phyloP scores from a whole-genome alignment of 2,888 invertebrate genomes.

The Rotaria macrura region DNA sequence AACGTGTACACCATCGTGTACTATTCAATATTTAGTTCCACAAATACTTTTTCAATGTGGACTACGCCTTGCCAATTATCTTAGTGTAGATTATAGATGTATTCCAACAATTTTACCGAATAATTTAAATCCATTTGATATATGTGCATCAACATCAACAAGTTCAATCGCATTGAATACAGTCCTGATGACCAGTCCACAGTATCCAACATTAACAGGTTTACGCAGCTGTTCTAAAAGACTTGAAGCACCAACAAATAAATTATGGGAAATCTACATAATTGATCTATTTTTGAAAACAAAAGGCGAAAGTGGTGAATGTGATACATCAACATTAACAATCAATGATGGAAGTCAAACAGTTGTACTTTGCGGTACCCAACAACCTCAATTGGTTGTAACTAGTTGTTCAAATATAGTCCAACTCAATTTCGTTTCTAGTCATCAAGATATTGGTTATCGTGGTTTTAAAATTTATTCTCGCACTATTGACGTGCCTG shows the following conservation, averaged over 20 bases:
- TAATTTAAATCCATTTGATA: background rate
- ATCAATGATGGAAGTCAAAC: background rate
- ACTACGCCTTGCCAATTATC: slow-evolving; percentile 20
- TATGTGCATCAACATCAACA: background rate
- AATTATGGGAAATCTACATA: background rate
- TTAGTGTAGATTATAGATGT: slow-evolving; percentile 23
- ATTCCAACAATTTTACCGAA: slow-evolving; percentile 23
- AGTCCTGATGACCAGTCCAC: background rate
- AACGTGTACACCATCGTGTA: slow-evolving; percentile 25
- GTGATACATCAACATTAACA: background rate
- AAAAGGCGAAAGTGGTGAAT: background rate
- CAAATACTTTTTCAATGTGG: slow-evolving; percentile 11
- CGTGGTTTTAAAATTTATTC: slow-evolving; percentile 4
- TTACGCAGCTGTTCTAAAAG: background rate
- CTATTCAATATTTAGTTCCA: background rate
- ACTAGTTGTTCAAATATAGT: background rate
- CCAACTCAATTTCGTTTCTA: background rate
- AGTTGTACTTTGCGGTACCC: background rate
- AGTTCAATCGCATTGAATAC: background rate
- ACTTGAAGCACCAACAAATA: background rate
- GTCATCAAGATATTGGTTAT: background rate
- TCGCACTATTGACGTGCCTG: background rate
- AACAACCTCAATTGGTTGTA: background rate
- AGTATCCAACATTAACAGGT: background rate
- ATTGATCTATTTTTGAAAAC: background rate